phyloP scores from a whole-genome alignment of 2,888 invertebrate species.

The Rambutsinella grinnellia region DNA sequence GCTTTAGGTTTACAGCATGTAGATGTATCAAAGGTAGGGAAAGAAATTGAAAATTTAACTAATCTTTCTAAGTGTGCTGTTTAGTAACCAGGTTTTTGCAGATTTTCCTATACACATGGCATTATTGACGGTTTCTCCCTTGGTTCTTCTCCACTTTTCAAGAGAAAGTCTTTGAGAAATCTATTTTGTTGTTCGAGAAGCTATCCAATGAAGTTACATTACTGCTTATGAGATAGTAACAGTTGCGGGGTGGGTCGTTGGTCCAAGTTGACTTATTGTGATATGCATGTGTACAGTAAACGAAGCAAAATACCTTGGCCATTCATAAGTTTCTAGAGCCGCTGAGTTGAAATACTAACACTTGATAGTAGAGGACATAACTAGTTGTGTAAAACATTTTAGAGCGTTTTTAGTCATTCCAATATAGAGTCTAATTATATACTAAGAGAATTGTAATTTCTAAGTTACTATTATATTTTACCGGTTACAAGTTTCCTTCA shows the following conservation, averaged over 20 bases:
- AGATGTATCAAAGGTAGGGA: background rate
- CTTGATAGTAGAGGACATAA: background rate
- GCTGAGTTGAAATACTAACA: background rate
- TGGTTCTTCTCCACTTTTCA: background rate
- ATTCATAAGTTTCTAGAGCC: background rate
- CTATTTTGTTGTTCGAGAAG: too few species aligned
- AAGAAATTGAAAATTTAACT: background rate
- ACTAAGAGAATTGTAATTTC: background rate
- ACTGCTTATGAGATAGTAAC: background rate
- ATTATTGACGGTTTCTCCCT: background rate
- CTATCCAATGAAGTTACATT: background rate
- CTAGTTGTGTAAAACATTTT: background rate
- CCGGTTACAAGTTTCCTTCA: background rate
- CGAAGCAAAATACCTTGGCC: background rate
- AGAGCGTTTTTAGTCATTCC: constrained; percentile 3
- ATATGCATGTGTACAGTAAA: background rate
- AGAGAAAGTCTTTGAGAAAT: too few species aligned
- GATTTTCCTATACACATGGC: background rate
- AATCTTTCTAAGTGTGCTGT: background rate
- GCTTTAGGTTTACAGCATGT: too few species aligned
- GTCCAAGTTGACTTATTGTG: background rate
- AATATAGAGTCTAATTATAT: too few species aligned
- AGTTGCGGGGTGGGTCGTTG: background rate
- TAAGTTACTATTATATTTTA: constrained; percentile 8
- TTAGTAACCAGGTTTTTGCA: background rate